Conservation (phyloP, 2,113 vertebrate species). For the Mobula birostris region DNA sequence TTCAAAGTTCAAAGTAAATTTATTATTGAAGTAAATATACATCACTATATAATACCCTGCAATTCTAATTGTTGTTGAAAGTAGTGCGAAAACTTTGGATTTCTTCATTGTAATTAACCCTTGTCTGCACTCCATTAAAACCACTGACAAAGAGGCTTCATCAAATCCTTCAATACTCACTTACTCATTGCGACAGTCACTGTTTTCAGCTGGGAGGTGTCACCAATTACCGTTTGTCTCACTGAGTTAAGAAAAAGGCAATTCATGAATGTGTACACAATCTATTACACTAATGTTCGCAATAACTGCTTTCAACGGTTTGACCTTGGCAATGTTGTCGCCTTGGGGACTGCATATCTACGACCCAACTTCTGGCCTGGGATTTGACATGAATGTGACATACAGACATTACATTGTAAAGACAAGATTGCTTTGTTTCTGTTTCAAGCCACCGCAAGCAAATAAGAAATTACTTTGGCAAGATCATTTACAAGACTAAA, state of each 20-base stretch:
- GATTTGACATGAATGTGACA: neutral
- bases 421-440: constrained; percentile 23
- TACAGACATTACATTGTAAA: neutral
- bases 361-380: neutral
- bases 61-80: neutral
- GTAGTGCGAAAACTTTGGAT: neutral
- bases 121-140: neutral
- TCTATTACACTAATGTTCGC: neutral
- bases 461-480: neutral
- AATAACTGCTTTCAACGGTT: neutral
- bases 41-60: no score
- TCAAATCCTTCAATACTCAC: neutral
- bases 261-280: neutral
- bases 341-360: constrained; percentile 22
- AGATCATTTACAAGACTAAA: neutral
- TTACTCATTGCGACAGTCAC: neutral
- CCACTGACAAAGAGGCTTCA: neutral
- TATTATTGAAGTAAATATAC: no score
- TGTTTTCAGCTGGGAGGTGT: neutral
- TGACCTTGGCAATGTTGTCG: constrained; percentile 26
- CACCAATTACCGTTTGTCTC: neutral
- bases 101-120: constrained; percentile 5
- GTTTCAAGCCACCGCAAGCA: neutral
- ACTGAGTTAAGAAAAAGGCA: neutral
- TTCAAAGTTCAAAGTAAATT: no score